Percentiles rank a stretch among this genome's conserved stretches.
phyloP scores from a whole-genome alignment of 1,140 invertebrate genomes.

The Achroia grisella region DNA sequence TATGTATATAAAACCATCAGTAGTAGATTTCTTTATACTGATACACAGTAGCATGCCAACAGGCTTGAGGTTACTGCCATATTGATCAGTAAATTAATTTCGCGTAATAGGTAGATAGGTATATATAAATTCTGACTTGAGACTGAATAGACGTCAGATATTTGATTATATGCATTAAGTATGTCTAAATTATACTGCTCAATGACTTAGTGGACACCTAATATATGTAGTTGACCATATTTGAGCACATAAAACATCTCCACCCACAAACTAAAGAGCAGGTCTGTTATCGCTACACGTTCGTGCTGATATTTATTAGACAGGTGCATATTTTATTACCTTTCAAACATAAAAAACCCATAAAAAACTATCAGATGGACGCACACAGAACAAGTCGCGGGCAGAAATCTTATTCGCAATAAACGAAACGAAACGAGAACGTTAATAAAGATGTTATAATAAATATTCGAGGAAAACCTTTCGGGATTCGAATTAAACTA shows the following conservation, averaged over 20 bases:
- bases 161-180: no score
- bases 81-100: no score
- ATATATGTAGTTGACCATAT: no score
- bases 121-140: no score
- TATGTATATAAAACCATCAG: no score
- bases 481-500: slow-evolving; percentile 62
- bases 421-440: slow-evolving; percentile 45
- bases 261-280: slow-evolving; percentile 19
- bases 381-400: slow-evolving; percentile 8
- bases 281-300: slow-evolving; percentile 28
- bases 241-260: slow-evolving; percentile 10
- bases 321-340: slow-evolving; percentile 40
- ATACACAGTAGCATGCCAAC: no score
- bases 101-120: no score
- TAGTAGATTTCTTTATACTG: no score
- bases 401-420: slow-evolving; percentile 48
- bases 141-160: no score
- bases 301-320: slow-evolving; percentile 30
- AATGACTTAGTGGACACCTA: no score
- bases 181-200: no score
- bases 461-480: slow-evolving; percentile 64
- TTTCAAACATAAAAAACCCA: slow-evolving; percentile 32
- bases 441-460: slow-evolving; percentile 72
- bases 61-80: no score
- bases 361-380: slow-evolving; percentile 31